Conservation (phyloP, 1,140 invertebrate genomes). For the Drosophila equinoxialis region DNA sequence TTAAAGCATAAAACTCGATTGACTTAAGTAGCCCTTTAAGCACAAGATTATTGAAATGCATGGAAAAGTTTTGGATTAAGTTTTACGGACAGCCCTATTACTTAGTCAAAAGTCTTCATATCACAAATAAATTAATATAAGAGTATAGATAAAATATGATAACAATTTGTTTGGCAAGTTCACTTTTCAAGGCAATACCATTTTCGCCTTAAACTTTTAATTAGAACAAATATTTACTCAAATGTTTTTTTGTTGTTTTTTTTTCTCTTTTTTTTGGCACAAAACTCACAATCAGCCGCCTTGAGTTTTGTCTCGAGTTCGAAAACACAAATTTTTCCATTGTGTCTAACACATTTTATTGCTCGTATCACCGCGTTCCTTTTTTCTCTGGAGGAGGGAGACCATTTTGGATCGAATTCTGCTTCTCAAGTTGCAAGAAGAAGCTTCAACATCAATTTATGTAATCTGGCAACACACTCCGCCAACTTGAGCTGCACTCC, state of each 20-base stretch:
- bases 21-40: too few relatives aligned
- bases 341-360: conserved; percentile 20
- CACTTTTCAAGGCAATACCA: background rate
- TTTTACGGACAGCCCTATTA: too few relatives aligned
- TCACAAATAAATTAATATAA: too few relatives aligned
- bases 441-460: conserved; percentile 77
- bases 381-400: conserved; percentile 28
- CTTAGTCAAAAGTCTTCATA: too few relatives aligned
- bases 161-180: background rate
- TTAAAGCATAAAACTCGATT: too few relatives aligned
- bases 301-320: too few relatives aligned
- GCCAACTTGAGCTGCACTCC: background rate
- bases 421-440: conserved; percentile 67
- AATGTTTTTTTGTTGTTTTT: background rate
- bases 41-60: too few relatives aligned
- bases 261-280: too few relatives aligned
- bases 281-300: too few relatives aligned
- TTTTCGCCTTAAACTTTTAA: conserved; percentile 27
- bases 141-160: background rate
- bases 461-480: conserved; percentile 69
- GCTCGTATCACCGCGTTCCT: background rate
- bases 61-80: too few relatives aligned
- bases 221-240: conserved; percentile 39
- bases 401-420: conserved; percentile 28
- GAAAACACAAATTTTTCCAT: conserved; percentile 9